A percentile compares a stretch with the other conserved stretches of the same genome.
Evolutionary conservation across 1,140 invertebrate species (phyloP).

Genomic region (Danaus melanippus): DNA sequence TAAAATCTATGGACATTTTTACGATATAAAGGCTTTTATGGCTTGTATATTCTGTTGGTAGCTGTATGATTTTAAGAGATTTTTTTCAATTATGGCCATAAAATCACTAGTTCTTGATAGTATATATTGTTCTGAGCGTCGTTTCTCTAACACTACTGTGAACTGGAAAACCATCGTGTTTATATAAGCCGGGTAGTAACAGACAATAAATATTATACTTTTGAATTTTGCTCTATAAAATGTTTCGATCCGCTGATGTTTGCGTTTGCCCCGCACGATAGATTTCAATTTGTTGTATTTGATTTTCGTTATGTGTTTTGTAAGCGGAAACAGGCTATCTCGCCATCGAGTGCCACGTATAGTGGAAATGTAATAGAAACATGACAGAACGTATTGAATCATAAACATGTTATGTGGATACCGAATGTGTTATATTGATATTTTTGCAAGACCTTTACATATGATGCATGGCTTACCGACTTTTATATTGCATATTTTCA

Average conservation of each 20-base stretch:
- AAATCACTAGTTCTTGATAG: too few relatives aligned
- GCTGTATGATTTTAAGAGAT: too few relatives aligned
- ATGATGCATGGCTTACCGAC: too few relatives aligned
- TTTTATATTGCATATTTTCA: too few relatives aligned
- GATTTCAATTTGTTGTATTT: constrained; percentile 56
- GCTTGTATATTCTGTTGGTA: too few relatives aligned
- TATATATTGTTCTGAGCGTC: too few relatives aligned
- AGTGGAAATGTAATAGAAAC: constrained; percentile 17
- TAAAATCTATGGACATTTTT: too few relatives aligned
- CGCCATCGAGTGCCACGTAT: constrained; percentile 10
- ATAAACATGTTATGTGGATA: constrained; percentile 8
- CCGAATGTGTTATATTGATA: background rate
- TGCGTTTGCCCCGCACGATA: constrained; percentile 32
- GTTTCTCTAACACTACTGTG: too few relatives aligned
- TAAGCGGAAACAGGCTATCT: constrained; percentile 22
- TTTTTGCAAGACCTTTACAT: constrained; percentile 7
- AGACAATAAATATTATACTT: constrained; percentile 59
- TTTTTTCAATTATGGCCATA: too few relatives aligned
- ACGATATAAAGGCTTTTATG: too few relatives aligned
- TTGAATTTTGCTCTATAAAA: constrained; percentile 46
- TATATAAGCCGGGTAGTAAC: constrained; percentile 30
- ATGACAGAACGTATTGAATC: constrained; percentile 5
- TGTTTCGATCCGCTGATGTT: constrained; percentile 28
- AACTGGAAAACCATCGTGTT: constrained; percentile 15
- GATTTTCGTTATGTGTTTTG: constrained; percentile 42